Percentiles rank a stretch among this genome's conserved stretches.
Conservation (phyloP, 2,797 vertebrate species). For the Xenops minutus region DNA sequence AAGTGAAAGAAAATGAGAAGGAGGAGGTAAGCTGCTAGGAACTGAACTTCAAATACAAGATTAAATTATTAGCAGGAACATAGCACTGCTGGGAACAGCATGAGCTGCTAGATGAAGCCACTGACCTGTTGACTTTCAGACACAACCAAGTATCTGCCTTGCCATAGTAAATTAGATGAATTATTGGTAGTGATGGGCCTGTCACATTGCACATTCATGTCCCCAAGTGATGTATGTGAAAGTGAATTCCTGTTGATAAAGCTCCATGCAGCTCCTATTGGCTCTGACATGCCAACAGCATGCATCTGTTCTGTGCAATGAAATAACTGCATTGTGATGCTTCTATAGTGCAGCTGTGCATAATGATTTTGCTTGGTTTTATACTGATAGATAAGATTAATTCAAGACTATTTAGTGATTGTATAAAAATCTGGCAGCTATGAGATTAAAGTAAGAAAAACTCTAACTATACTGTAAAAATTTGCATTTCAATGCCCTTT, state of each 20-base stretch:
- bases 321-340: background rate
- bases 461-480: background rate
- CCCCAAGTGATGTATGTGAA: slow-evolving; percentile 11
- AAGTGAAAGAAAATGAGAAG: slow-evolving; percentile 43
- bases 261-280: background rate
- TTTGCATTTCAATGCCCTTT: slow-evolving; percentile 17
- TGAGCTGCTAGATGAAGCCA: slow-evolving; percentile 26
- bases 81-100: slow-evolving; percentile 33
- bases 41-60: slow-evolving; percentile 24
- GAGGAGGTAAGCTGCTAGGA: slow-evolving; percentile 36
- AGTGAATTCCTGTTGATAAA: background rate
- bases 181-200: slow-evolving; percentile 24
- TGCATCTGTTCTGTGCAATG: slow-evolving; percentile 5
- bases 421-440: background rate
- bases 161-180: slow-evolving; percentile 35
- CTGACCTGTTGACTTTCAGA: slow-evolving; percentile 48
- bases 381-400: slow-evolving; percentile 5
- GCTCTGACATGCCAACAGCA: slow-evolving; percentile 2
- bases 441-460: background rate
- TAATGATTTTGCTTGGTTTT: slow-evolving; percentile 19
- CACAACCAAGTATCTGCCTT: background rate
- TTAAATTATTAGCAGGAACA: slow-evolving; percentile 51
- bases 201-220: slow-evolving; percentile 33
- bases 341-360: background rate
- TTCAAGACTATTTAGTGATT: background rate